Conservation (phyloP, 2,113 vertebrate genomes). For the Pogona vitticeps region DNA sequence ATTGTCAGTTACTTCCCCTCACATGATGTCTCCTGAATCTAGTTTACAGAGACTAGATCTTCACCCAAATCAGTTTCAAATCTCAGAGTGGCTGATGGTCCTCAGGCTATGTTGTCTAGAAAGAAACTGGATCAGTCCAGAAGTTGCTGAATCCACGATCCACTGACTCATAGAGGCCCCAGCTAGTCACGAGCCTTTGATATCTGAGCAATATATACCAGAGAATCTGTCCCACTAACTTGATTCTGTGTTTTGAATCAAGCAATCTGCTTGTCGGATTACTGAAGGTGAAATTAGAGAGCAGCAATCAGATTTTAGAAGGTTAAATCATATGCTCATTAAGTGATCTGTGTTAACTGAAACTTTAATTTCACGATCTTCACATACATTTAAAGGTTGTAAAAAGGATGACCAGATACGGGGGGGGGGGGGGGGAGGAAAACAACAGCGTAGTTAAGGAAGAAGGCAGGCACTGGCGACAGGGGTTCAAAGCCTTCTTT, state of each 20-base stretch:
- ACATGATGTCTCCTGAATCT: neutral
- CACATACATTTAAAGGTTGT: neutral
- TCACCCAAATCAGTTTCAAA: neutral
- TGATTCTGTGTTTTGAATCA: too few relatives aligned
- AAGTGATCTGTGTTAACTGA: neutral
- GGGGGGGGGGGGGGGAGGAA: too few relatives aligned
- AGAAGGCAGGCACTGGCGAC: neutral
- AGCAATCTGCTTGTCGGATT: neutral
- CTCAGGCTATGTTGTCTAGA: too few relatives aligned
- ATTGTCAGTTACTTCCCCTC: neutral
- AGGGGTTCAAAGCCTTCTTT: neutral
- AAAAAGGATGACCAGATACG: neutral
- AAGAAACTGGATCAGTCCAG: too few relatives aligned
- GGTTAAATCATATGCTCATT: neutral
- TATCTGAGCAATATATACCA: neutral
- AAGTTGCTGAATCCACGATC: neutral
- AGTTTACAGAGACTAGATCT: neutral
- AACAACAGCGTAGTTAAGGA: neutral
- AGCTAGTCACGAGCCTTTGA: neutral
- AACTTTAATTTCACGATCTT: neutral
- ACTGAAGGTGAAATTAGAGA: neutral
- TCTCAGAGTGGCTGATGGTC: too few relatives aligned
- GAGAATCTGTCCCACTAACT: neutral
- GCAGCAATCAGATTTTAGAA: neutral
- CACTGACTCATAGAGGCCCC: neutral